Evolutionary conservation across 2,113 vertebrate species (phyloP).

Genomic region (cattle (Bos taurus)): DNA sequence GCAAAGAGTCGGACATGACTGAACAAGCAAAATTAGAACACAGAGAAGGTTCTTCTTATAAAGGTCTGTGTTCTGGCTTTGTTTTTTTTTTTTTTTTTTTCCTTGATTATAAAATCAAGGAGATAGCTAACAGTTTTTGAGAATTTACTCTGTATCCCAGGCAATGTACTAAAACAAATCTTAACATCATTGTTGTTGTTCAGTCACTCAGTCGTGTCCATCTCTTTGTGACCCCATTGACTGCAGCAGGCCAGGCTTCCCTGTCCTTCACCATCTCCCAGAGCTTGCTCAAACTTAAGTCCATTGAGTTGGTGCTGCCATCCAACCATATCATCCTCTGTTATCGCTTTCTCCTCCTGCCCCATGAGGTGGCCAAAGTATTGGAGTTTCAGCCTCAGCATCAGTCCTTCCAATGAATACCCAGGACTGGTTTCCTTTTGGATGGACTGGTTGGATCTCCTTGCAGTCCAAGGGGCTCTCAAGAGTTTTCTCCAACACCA

Average conservation of each 20-base stretch:
- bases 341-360: not conserved
- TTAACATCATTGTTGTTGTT: not conserved
- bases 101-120: not conserved
- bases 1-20: not conserved
- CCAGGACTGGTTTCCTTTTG: not conserved
- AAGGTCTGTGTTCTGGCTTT: conserved; percentile 49
- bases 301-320: not conserved
- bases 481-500: no score
- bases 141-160: not conserved
- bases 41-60: conserved; percentile 57
- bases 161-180: not conserved
- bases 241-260: not conserved
- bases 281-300: not conserved
- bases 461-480: not conserved
- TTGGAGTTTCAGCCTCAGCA: not conserved
- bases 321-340: not conserved
- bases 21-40: conserved; percentile 25
- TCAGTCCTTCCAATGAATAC: not conserved
- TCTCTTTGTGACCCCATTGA: not conserved
- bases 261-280: not conserved
- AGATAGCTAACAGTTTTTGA: not conserved
- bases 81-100: not conserved
- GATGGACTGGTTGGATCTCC: not conserved
- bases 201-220: not conserved
- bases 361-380: not conserved